Base-by-base conservation (phyloP, 1,140 invertebrate species). In the Acyrthosiphon pisum region DNA sequence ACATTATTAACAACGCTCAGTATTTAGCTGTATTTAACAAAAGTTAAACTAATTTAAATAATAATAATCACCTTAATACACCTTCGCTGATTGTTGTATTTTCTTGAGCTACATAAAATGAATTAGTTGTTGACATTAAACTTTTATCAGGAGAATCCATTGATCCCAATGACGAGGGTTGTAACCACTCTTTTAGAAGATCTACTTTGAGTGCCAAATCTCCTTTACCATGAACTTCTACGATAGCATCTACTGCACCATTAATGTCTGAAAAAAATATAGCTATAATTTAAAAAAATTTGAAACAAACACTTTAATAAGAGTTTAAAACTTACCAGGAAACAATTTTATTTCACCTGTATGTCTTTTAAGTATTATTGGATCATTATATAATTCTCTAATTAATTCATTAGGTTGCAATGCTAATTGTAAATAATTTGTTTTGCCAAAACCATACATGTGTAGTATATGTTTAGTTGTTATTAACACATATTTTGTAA, bases 171-270 rank as follows among this genome's bases (percentile, higher is more conserved):
- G 91, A 86, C 1, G 81, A 91, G 41, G 95, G 94, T 84, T 95
- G 95, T 4, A 96, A 93, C 95, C 95, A 96, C 81, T 95, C 94
- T 26, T 94, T 94, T 35, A 96, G 86, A 68, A 95, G 94, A 37
- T 95, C 94, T 11, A 95, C 94, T 37, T 95, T 94, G 11, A 95
- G 76, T 53, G 95, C 94, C 6, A 94, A 89, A 14, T 95, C 90
- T 68, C 95, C 95, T 9, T 95, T 93, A 14, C 94, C 94, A 90
- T 95, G 95, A 20, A 96, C 48, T 44, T 94, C 91, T 41, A 94
- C 94, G 0, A 96, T 93, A 0, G 93, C 94, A 90, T 94, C 94
- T 11, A 94, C 95, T 1, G 95, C 95, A 46, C 94, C 94, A 94
- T 95, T 96, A n/a, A 96, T 95, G 87, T 95, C 95, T n/a, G 41